phyloP scores from a whole-genome alignment of 2,888 invertebrate species.

The Phanerotoma sp. region DNA sequence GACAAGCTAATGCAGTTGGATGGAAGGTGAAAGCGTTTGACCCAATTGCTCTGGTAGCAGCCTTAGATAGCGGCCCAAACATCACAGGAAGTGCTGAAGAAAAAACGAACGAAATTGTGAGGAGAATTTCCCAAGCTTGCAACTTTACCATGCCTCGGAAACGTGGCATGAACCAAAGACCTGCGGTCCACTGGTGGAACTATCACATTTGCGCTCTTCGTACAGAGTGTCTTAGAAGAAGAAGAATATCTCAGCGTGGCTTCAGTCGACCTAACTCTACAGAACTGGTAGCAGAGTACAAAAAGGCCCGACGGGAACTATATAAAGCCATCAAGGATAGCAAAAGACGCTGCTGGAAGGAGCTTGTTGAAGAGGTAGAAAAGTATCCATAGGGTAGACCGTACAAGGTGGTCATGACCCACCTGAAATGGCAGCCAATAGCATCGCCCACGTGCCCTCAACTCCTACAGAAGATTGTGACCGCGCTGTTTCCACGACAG shows the following conservation, averaged over 20 bases:
- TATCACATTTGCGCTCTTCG: slow-evolving; percentile 16
- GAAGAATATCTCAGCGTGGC: slow-evolving; percentile 20
- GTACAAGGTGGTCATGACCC: slow-evolving; percentile 29
- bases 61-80: slow-evolving; percentile 1
- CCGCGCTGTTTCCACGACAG: slow-evolving; percentile 21
- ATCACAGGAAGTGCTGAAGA: slow-evolving; percentile 6
- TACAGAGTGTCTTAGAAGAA: slow-evolving; percentile 6
- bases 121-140: slow-evolving; percentile 13
- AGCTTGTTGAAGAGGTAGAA: slow-evolving; percentile 25
- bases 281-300: slow-evolving; percentile 15
- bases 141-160: slow-evolving; percentile 25
- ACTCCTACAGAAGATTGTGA: slow-evolving; percentile 29
- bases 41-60: neutral
- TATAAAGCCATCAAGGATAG: slow-evolving; percentile 20
- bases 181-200: slow-evolving; percentile 28
- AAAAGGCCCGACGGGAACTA: slow-evolving; percentile 16
- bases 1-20: neutral
- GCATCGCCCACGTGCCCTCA: slow-evolving; percentile 25
- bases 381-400: slow-evolving; percentile 27
- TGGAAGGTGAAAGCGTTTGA: slow-evolving; percentile 10
- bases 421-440: slow-evolving; percentile 22
- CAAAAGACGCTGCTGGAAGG: slow-evolving; percentile 11
- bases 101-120: slow-evolving; percentile 11
- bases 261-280: neutral
- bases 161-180: slow-evolving; percentile 9